Evolutionary conservation across 2,797 vertebrate genomes (phyloP).

Genomic region (Halcyon leucocephala): DNA sequence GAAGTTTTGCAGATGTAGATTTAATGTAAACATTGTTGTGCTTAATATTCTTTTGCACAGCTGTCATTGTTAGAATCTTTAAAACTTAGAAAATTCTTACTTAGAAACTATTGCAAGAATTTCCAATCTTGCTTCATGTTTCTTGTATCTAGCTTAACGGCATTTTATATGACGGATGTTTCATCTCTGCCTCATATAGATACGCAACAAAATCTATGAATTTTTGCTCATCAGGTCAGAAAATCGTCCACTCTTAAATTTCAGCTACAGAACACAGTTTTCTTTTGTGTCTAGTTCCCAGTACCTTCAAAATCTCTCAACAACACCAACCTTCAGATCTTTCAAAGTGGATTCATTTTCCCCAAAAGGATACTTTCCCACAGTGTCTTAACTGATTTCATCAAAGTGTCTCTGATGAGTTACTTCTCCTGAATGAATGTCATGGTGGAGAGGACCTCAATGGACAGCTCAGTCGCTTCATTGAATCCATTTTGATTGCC

Average conservation of each 20-base stretch:
- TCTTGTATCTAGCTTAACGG: neutral
- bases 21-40: neutral
- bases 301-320: neutral
- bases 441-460: slow-evolving; percentile 66
- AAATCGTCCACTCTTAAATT: neutral
- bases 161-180: neutral
- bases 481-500: slow-evolving; percentile 61
- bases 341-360: slow-evolving; percentile 27
- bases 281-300: neutral
- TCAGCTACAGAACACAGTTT: neutral
- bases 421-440: slow-evolving; percentile 55
- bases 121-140: neutral
- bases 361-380: slow-evolving; percentile 30
- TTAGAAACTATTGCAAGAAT: neutral
- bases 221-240: neutral
- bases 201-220: fast-evolving
- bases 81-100: neutral
- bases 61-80: neutral
- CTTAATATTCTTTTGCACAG: neutral
- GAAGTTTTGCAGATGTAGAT: neutral
- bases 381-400: slow-evolving; percentile 48
- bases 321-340: neutral
- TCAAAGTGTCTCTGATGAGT: slow-evolving; percentile 49
- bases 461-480: slow-evolving; percentile 63
- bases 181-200: neutral